These are phyloP conservation scores for Tachyglossus aculeatus DNA, from an alignment of 2,797 vertebrate species.

Conservation along the genomic window DNA sequence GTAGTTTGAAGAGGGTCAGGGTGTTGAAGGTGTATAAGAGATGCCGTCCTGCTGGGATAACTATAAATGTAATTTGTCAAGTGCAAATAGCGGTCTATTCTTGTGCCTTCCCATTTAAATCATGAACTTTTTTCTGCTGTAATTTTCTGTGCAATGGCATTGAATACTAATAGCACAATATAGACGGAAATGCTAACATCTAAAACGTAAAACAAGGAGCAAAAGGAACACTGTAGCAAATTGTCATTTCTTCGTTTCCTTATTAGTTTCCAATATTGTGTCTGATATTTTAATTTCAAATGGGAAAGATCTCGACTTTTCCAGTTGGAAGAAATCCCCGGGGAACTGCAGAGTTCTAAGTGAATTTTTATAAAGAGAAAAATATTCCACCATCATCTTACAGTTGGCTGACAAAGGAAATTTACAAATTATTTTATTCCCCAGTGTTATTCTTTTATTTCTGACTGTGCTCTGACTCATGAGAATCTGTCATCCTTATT, in stretches of 20 bases:
- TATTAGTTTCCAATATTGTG: neutral
- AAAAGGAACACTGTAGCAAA: neutral
- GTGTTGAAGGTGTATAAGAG: neutral
- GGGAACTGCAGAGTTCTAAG: neutral
- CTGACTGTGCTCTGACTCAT: neutral
- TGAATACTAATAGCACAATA: neutral
- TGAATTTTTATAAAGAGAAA: conserved; percentile 6
- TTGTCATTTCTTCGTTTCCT: neutral
- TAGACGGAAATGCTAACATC: conserved; percentile 1
- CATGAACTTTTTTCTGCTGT: neutral
- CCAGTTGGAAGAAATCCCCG: neutral
- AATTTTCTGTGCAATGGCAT: neutral
- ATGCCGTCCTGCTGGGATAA: conserved; percentile 32
- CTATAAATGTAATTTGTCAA: conserved; percentile 19
- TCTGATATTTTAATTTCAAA: neutral
- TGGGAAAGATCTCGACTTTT: neutral
- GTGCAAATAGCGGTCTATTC: conserved; percentile 7
- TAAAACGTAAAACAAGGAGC: neutral
- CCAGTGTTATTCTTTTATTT: neutral
- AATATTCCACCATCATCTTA: neutral
- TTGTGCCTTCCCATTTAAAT: conserved; percentile 2
- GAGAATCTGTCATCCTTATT: conserved; percentile 26
- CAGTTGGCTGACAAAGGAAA: neutral
- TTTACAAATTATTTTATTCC: neutral
- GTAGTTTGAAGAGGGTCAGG: rapidly evolving